Evolutionary conservation across 1,140 invertebrate species (phyloP), one percentile per base, ranked within the genome.

Genomic region (Trichomalopsis sarcophagae): DNA sequence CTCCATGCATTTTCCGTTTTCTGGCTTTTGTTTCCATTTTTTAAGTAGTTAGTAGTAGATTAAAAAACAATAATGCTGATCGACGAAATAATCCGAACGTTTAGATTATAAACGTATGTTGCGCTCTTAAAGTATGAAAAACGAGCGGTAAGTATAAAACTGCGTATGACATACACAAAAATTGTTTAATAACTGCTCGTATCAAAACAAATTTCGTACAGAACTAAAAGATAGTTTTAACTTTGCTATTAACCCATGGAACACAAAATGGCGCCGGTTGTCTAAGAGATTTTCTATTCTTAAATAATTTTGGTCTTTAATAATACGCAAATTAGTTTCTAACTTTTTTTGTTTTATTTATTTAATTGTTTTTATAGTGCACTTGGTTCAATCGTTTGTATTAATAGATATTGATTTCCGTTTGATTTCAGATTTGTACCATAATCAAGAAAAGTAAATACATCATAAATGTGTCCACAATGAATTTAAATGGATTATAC

Each of bases 341-440:
- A 76, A 27, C 11, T 13, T 1, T 44, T 83, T 44, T 13, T 83
- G 74, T 40, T 69, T 69, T 7, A 83, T 66, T 84, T 55, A 7
- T 50, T 40, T 68, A n/a, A 55, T 69, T 71, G 33, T 71, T 13
- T 47, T 27, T 71, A 55, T 80, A 80, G 50, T 33, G 11, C 6
- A 4, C 13, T 36, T 14, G 2, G 47, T n/a, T 9, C 21, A 40
- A 11, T 0, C 3, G 44, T 76, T 77, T 77, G 55, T 82, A 69
- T 81, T 85, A 85, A 81, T 69, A 69, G 27, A 36, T 62, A 82
- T 78, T 44, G 36, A 76, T 81, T 81, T 82, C 21, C 33, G 69
- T 92, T 84, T 91, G 88, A 84, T 92, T 92, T 88, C 92, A 92
- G 92, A 91, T 92, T 89, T 92, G 91, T 92, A 92, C 90, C 89